Evolutionary conservation across 2,797 vertebrate genomes (phyloP), one percentile per base, ranked within the genome.

Genomic region (Pangasius djambal): DNA sequence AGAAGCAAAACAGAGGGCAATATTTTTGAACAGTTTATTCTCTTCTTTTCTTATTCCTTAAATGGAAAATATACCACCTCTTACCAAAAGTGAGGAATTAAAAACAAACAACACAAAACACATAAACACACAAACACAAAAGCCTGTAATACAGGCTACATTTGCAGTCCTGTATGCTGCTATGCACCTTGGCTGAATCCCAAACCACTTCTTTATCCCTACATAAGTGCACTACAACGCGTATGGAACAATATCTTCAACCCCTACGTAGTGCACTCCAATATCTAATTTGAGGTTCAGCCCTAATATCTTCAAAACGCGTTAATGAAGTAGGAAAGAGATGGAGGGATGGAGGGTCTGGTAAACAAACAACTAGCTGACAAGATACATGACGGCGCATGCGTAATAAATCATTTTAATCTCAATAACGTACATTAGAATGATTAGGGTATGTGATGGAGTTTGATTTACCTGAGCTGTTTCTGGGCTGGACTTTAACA

Each of bases 401-500:
- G 83, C 83, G 83, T 69, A 84, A 84, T 69, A 9, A 6, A 6
- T 22, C 7, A 0, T 25, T 25, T 15, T 3, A 44, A 28, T 50
- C 1, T 25, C 40, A 48, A 34, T 79, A 16, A 18, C 6, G 25
- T 44, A 44, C 4, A 50, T 13, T 4, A 8, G 10, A 77, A 4
- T 48, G 1, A n/a, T 28, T 12, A 9, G 25, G 28, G 25, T 44
- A 10, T 70, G 22, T 25, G 9, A 20, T 20, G 57, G 40, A 44
- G 40, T 44, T 44, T 44, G 25, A 31, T 40, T 91, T 95, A 97
- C 96, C 96, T 96, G 94, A 84, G 86, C 37, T 52, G 86, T 83
- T 91, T 67, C 90, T 92, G 79, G 92, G 91, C 84, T 91, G 91
- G 79, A 97, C 89, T 82, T 34, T 95, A 87, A 99, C 96, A 59